Evolutionary conservation across 2,888 invertebrate genomes (phyloP).

Genomic region (Thymelicus lineola): DNA sequence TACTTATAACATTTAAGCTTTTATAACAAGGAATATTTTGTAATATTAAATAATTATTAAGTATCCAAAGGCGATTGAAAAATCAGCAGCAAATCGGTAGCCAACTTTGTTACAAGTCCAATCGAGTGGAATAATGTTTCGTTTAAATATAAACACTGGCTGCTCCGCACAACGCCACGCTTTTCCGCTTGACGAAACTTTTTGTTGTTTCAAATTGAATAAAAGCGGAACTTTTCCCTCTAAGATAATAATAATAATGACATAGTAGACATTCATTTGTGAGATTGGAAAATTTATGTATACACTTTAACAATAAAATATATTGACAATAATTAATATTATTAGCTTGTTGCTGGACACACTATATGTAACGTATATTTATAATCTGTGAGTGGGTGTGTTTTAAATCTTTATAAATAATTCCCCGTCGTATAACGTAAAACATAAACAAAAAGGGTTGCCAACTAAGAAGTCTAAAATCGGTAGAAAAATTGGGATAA

Average conservation of each 20-base stretch:
- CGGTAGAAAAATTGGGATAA: no score
- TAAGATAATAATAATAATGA: no score
- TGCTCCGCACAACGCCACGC: not conserved
- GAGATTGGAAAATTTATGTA: not conserved
- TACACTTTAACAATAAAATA: no score
- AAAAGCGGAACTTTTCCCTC: not conserved
- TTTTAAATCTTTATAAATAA: no score
- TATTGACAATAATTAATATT: no score
- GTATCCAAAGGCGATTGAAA: not conserved
- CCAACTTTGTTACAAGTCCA: not conserved
- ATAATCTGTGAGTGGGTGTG: no score
- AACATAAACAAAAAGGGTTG: no score
- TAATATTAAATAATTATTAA: not conserved
- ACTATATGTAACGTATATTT: no score
- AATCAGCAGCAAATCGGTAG: not conserved
- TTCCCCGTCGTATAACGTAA: no score
- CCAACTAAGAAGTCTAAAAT: no score
- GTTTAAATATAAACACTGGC: constrained; percentile 4
- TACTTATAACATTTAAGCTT: no score
- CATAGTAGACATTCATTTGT: not conserved
- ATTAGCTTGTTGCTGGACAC: no score
- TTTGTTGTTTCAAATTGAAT: constrained; percentile 1
- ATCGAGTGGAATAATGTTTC: constrained; percentile 5
- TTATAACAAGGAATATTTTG: not conserved
- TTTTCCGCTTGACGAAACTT: constrained; percentile 8